A percentile compares a stretch with the other conserved stretches of the same genome.
Conservation (phyloP, 2,888 invertebrate genomes). For the Caenorhabditis sp. region DNA sequence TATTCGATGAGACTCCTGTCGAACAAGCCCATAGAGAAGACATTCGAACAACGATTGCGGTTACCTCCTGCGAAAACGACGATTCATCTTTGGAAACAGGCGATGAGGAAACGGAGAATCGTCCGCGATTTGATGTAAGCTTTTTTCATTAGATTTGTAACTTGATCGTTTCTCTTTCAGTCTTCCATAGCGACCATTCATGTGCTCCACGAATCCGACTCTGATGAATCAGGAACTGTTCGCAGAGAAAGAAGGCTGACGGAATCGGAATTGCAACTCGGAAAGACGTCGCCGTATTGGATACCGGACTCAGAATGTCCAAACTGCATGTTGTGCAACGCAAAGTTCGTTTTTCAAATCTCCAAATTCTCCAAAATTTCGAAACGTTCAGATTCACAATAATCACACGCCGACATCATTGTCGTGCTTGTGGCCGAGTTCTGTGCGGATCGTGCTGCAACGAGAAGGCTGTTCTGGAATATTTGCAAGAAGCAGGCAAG, state of each 20-base stretch:
- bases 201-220: conserved; percentile 64
- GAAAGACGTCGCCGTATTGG: conserved; percentile 89
- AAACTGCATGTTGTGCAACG: conserved; percentile 91
- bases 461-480: conserved; percentile 66
- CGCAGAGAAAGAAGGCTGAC: conserved; percentile 73
- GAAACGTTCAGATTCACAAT: conserved; percentile 84
- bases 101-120: conserved; percentile 15
- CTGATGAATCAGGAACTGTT: conserved; percentile 48
- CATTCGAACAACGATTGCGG: not conserved
- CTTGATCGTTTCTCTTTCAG: conserved; percentile 38
- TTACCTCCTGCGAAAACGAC: conserved; percentile 4
- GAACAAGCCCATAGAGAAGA: not conserved
- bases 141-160: not conserved
- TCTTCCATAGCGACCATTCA: conserved; percentile 68
- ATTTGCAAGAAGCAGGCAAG: conserved; percentile 70
- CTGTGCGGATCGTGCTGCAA: conserved; percentile 69
- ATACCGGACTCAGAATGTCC: conserved; percentile 91
- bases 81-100: conserved; percentile 8
- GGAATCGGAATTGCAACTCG: conserved; percentile 80
- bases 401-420: conserved; percentile 87
- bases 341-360: conserved; percentile 87
- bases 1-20: not conserved
- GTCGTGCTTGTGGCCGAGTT: conserved; percentile 80
- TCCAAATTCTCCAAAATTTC: no score
- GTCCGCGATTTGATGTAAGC: conserved; percentile 49